phyloP scores from a whole-genome alignment of 2,113 vertebrate genomes.

The Labrus mixtus region DNA sequence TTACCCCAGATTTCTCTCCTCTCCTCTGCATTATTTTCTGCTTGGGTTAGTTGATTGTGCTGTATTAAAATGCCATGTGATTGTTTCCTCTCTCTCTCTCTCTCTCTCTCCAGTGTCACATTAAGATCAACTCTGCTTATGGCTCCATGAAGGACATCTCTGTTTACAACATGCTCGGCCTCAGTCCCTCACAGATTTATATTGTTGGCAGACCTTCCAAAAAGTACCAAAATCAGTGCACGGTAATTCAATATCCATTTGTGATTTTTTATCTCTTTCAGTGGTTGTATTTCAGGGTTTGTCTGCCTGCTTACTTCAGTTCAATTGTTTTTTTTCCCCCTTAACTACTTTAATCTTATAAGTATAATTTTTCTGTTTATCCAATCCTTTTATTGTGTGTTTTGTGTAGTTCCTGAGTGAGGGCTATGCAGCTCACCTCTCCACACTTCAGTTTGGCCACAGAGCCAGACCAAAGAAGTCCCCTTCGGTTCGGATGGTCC shows the following conservation, averaged over 20 bases:
- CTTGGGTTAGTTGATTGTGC: slow-evolving; percentile 21
- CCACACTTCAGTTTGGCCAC: slow-evolving; percentile 91
- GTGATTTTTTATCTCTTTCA: not conserved
- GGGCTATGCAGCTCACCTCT: slow-evolving; percentile 95
- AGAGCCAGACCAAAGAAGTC: slow-evolving; percentile 94
- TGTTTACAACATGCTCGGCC: slow-evolving; percentile 95
- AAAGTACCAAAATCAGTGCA: slow-evolving; percentile 97
- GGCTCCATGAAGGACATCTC: slow-evolving; percentile 99
- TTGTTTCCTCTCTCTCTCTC: slow-evolving; percentile 30
- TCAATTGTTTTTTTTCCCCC: not conserved
- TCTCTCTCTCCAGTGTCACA: slow-evolving; percentile 90
- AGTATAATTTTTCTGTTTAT: no score
- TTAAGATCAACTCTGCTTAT: slow-evolving; percentile 96
- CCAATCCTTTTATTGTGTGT: not conserved
- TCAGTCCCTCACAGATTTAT: slow-evolving; percentile 94
- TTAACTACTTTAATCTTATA: slow-evolving; percentile 15
- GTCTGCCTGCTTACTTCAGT: not conserved
- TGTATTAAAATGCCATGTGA: slow-evolving; percentile 31
- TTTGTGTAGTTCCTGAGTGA: slow-evolving; percentile 92
- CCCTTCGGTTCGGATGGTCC: slow-evolving; percentile 91
- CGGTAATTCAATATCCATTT: slow-evolving; percentile 82
- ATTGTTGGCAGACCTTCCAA: slow-evolving; percentile 97
- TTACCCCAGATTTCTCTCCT: not conserved
- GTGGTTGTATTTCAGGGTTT: not conserved
- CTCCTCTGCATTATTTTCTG: not conserved